phyloP scores from a whole-genome alignment of 2,888 invertebrate species.

The Thalpophila matura region DNA sequence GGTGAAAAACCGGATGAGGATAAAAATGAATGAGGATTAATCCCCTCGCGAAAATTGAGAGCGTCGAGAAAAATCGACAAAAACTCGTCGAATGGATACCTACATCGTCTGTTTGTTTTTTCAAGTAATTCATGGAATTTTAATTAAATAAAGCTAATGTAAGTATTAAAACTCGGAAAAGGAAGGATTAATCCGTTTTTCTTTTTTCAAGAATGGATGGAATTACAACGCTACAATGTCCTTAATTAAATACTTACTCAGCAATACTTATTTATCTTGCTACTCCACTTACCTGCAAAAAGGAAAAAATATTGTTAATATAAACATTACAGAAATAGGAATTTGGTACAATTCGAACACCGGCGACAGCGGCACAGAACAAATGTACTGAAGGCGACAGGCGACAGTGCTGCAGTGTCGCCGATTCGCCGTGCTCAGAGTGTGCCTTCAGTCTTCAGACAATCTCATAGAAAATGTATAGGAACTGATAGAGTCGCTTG shows the following conservation, averaged over 20 bases:
- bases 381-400: no score
- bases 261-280: background rate
- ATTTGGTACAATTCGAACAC: no score
- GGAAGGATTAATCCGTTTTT: background rate
- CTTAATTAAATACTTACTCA: background rate
- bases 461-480: no score
- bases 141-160: constrained; percentile 12
- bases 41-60: constrained; percentile 61
- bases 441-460: no score
- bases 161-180: background rate
- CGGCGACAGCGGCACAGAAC: no score
- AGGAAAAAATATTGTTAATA: background rate
- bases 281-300: constrained; percentile 48
- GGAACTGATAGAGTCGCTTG: no score
- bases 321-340: no score
- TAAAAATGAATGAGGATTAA: constrained; percentile 68
- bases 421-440: no score
- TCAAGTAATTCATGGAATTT: constrained; percentile 32
- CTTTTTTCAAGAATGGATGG: background rate
- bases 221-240: background rate
- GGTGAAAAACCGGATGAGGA: constrained; percentile 54
- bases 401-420: no score
- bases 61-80: constrained; percentile 58
- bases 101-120: constrained; percentile 19
- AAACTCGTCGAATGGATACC: constrained; percentile 39